Conservation (phyloP, 2,888 invertebrate genomes). For the Cistogaster globosa region DNA sequence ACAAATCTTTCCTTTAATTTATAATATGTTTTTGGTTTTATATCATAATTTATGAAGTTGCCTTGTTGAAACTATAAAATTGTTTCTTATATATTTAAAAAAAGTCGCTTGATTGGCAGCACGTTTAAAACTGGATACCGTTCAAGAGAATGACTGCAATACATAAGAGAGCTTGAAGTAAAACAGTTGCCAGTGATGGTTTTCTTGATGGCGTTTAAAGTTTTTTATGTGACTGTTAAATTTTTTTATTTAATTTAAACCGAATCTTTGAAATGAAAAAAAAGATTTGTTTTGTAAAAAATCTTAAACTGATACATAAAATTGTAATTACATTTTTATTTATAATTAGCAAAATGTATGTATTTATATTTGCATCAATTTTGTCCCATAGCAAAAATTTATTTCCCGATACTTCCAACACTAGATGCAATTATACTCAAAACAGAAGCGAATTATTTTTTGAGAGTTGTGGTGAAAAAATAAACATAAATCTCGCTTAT, state of each 20-base stretch:
- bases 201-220: not conserved
- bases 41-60: too few relatives aligned
- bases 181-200: slow-evolving; percentile 28
- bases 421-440: not conserved
- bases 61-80: too few relatives aligned
- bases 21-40: too few relatives aligned
- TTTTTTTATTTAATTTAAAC: too few relatives aligned
- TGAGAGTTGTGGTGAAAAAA: not conserved
- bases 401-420: not conserved
- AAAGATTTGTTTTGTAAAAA: too few relatives aligned
- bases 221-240: too few relatives aligned
- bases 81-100: not conserved
- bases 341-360: too few relatives aligned
- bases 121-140: slow-evolving; percentile 29
- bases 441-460: not conserved
- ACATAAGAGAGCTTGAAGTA: slow-evolving; percentile 32
- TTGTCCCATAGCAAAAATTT: not conserved
- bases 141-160: not conserved
- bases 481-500: not conserved
- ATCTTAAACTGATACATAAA: too few relatives aligned
- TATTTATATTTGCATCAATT: too few relatives aligned
- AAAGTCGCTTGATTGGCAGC: slow-evolving; percentile 33
- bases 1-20: too few relatives aligned
- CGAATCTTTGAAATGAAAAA: too few relatives aligned
- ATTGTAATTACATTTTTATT: too few relatives aligned